Evolutionary conservation across 2,888 invertebrate species (phyloP), one percentile per base, ranked within the genome.

Genomic region (Sinelater perroti): DNA sequence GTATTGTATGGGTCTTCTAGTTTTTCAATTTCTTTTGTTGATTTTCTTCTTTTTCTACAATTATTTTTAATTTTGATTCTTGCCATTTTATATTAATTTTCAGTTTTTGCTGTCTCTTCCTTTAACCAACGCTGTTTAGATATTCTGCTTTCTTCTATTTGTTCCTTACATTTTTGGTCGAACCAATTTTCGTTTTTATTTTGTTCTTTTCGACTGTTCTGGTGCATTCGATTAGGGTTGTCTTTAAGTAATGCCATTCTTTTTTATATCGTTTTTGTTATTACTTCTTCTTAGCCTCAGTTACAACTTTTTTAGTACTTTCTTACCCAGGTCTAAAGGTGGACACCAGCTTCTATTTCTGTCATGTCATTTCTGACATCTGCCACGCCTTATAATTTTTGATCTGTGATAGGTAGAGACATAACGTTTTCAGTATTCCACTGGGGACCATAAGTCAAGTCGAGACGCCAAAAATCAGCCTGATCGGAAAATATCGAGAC

Each of bases 161-260:
- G 17, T 35, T 35, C 35, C 18, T 35, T 35, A 18, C 35, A 35
- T 17, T 35, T 18, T 17, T n/a, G 16, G 35, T 35, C 35, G 16
- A 35, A 35, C 35, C 35, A 35, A 35, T 35, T 10, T 8, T 35
- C 2, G 2, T 35, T 35, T 16, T 35, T 31, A 8, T 17, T 35
- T 35, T 35, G 17, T 35, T 35, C n/a, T 35, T 16, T 17, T 35
- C 13, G 16, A 17, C 35, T n/a, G 18, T 35, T 3, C 18, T 35
- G 16, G 16, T 35, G 17, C 35, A 35, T 35, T 35, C 14, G 16
- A 35, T 35, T 35, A 14, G 13, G 31, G 14, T 31, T 31, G 11
- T 31, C 11, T 31, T 2, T 26, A n/a, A 10, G 6, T n/a, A 10
- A 11, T 14, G 14, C 31, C 14, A 6, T 11, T 31, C 31, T 31